Evolutionary conservation across 2,797 vertebrate genomes (phyloP), one percentile per base, ranked within the genome.

Genomic region (Taeniopygia guttata): DNA sequence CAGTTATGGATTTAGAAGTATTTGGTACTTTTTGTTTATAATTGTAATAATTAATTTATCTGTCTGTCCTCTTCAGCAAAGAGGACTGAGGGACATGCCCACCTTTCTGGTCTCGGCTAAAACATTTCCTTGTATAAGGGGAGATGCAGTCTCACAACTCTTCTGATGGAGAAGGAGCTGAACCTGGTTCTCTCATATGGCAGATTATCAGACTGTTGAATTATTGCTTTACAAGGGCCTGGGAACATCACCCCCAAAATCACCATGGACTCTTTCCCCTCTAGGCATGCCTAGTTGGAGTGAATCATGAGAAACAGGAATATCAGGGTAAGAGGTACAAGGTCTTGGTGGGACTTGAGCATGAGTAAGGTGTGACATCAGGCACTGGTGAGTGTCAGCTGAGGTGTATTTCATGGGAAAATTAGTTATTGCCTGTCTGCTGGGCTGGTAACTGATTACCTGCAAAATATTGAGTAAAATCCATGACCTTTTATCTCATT

Each of bases 281-380:
- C 38, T 74, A 49, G 45, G 29, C 56, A 0, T 27, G 56, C 49
- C 70, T 76, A 36, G 55, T 13, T 48, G 46, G 82, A 46, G 40
- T 21, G 29, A 94, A n/a, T 49, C 20, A 30, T 0, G 1, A 75
- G 25, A 54, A 30, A 26, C 16, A 72, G 49, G 23, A 51, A 32
- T 2, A 1, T 2, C 3, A 66, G 5, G 3, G 15, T 49, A 11
- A 15, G 17, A n/a, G 30, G 32, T n/a, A 11, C 2, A 7, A 81
- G 46, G 63, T 43, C 34, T 67, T 55, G 5, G 16, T 70, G 36
- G 30, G 55, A 70, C 1, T 4, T 20, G 11, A 64, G 18, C 1
- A 1, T 67, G 64, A 84, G 26, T 29, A 72, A 89, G 51, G 55
- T n/a, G 22, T 86, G 83, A 73, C 11, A 40, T 58, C 58, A 68